Conservation (phyloP, 2,113 vertebrate genomes). For the Epinephelus lanceolatus region DNA sequence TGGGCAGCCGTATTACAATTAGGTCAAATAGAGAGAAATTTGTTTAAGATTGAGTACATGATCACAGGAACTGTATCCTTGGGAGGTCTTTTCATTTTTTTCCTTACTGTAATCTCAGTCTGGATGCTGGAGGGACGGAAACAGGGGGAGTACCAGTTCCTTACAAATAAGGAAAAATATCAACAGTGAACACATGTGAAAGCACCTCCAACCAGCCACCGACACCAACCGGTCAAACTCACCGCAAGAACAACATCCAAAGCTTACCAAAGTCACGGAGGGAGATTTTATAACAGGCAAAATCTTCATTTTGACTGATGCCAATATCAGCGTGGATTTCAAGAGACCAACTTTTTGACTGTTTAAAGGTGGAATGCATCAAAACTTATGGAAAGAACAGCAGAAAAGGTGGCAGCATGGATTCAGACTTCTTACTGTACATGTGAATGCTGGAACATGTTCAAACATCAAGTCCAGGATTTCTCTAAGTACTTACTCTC, state of each 20-base stretch:
- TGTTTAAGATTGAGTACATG: background rate
- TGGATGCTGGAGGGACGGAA: conserved; percentile 54
- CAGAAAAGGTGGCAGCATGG: conserved; percentile 4
- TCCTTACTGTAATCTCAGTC: conserved; percentile 2
- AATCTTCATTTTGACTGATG: conserved; percentile 84
- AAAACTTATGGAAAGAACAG: background rate
- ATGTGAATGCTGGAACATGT: conserved; percentile 17
- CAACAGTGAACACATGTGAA: conserved; percentile 79
- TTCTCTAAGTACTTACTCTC: background rate
- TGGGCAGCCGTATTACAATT: background rate
- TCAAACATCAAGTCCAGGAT: background rate
- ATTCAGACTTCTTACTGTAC: conserved; percentile 18
- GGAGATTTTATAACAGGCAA: conserved; percentile 81
- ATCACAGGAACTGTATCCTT: background rate
- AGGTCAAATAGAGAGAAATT: background rate
- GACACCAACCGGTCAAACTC: conserved; percentile 84
- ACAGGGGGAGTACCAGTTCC: conserved; percentile 76
- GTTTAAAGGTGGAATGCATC: background rate
- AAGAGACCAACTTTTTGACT: conserved; percentile 17
- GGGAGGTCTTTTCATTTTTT: background rate
- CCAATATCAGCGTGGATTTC: conserved; percentile 27
- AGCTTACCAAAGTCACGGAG: conserved; percentile 86
- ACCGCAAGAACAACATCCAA: conserved; percentile 86
- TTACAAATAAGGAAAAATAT: conserved; percentile 78
- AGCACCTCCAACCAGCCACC: conserved; percentile 84